Evolutionary conservation across 2,888 invertebrate genomes (phyloP).

Genomic region (Erpobdella octoculata): DNA sequence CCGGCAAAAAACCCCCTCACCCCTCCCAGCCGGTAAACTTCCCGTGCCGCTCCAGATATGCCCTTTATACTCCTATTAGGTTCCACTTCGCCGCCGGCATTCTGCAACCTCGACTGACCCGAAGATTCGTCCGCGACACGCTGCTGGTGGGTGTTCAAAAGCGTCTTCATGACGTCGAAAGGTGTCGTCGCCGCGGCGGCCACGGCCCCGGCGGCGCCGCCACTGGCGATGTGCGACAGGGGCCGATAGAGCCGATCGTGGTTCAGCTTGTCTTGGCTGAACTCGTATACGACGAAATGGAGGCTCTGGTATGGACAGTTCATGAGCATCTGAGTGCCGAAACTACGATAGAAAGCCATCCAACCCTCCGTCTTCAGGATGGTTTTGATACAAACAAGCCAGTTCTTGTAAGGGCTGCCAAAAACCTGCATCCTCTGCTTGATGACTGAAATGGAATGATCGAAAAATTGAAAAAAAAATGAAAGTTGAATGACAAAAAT

Average conservation of each 20-base stretch:
- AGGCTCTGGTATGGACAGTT: constrained; percentile 86
- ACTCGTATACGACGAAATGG: constrained; percentile 52
- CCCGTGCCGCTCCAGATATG: constrained; percentile 68
- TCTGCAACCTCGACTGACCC: not conserved
- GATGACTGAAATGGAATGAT: constrained; percentile 59
- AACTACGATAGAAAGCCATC: constrained; percentile 80
- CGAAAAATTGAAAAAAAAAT: not conserved
- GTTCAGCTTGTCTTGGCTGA: constrained; percentile 56
- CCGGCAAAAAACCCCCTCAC: constrained; percentile 60
- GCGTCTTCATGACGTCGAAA: constrained; percentile 89
- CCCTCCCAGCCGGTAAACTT: constrained; percentile 70
- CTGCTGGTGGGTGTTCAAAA: constrained; percentile 71
- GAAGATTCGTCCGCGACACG: not conserved
- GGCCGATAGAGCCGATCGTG: constrained; percentile 78
- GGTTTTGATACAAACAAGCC: constrained; percentile 70
- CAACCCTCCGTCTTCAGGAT: constrained; percentile 54
- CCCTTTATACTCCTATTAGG: constrained; percentile 59
- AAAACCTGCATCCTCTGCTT: constrained; percentile 98
- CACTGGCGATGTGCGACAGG: constrained; percentile 75
- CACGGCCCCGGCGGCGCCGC: constrained; percentile 73
- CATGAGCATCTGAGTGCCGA: constrained; percentile 68
- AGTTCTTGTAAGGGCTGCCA: constrained; percentile 84
- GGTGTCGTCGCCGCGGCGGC: constrained; percentile 92
- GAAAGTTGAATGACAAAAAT: not conserved
- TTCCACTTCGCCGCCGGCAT: not conserved